Evolutionary conservation across 2,888 invertebrate species (phyloP), one percentile per base, ranked within the genome.

Genomic region (Augiades crinisus): DNA sequence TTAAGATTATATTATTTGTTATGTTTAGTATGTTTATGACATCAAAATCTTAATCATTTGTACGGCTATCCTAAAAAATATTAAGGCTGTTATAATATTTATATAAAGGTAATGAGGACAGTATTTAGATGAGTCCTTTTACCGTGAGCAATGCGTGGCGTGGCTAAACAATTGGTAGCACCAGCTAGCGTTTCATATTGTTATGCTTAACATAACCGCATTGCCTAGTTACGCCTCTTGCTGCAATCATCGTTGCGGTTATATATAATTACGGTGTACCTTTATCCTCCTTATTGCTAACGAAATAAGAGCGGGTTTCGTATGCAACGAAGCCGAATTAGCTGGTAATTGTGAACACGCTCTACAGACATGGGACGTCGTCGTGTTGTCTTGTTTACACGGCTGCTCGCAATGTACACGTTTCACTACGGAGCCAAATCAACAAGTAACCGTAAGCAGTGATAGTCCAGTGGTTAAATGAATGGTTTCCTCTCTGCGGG

Each of bases 171-270:
- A 43, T 50, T 36, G 49, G 41, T 43, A 49, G 43, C 24, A 36
- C 34, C 27, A 37, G 21, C 46, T 50, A 34, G 19, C 34, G 34
- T 50, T 50, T 43, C 49, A 50, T 51, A 51, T 51, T 51, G 44
- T 82, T 81, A 77, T 77, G 76, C 72, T 73, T 71, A 71, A 68
- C 72, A 72, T 75, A 77, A 76, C 75, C 75, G 75, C 67, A 73
- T 78, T 73, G 75, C 75, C 70, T 71, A 72, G 76, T 76, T 78
- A 76, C 67, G 70, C 68, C 67, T 70, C 67, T 70, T 68, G 70
- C 68, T 69, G 75, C 69, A 76, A 78, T 69, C 64, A 64, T 70
- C 64, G 67, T 58, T 66, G 67, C 58, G 63, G 66, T 68, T 65
- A 64, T 70, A 64, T 60, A 47, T 47, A 30, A 41, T n/a, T 27